Conservation (phyloP, 2,888 invertebrate species). For the Nemotelus nigrinus region DNA sequence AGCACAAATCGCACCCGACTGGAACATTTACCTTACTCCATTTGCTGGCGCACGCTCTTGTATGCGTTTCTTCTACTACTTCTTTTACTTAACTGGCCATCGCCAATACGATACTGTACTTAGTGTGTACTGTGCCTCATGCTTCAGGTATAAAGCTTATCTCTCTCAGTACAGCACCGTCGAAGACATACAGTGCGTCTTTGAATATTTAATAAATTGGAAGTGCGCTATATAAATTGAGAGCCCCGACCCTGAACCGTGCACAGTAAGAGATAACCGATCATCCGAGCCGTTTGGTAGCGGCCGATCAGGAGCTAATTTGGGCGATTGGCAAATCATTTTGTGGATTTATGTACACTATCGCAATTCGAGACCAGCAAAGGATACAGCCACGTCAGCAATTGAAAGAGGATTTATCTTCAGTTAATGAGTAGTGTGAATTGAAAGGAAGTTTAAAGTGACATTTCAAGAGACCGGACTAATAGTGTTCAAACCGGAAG, state of each 20-base stretch:
- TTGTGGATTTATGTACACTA: slow-evolving; percentile 20
- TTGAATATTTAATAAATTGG: slow-evolving; percentile 66
- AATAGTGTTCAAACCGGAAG: slow-evolving; percentile 24
- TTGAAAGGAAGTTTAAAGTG: slow-evolving; percentile 27
- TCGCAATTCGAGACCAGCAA: slow-evolving; percentile 4
- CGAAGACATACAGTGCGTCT: slow-evolving; percentile 54
- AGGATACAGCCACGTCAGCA: background rate
- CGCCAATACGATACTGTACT: slow-evolving; percentile 13
- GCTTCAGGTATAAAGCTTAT: slow-evolving; percentile 20
- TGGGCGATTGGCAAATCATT: slow-evolving; percentile 33
- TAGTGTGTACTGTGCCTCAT: slow-evolving; percentile 11
- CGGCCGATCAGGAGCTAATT: slow-evolving; percentile 36
- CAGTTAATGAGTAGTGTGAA: slow-evolving; percentile 1
- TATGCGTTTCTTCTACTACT: slow-evolving; percentile 12
- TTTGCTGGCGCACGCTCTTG: background rate
- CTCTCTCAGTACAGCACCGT: slow-evolving; percentile 20
- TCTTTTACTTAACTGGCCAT: slow-evolving; percentile 16
- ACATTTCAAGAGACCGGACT: slow-evolving; percentile 33
- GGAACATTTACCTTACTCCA: too few species aligned
- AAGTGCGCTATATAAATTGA: slow-evolving; percentile 66
- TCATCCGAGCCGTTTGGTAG: slow-evolving; percentile 60
- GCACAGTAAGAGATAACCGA: slow-evolving; percentile 65
- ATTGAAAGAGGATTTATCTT: slow-evolving; percentile 8
- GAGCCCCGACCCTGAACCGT: slow-evolving; percentile 60
- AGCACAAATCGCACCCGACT: too few species aligned